Evolutionary conservation across 2,888 invertebrate genomes (phyloP), one percentile per base, ranked within the genome.

Genomic region (Odontothrips loti): DNA sequence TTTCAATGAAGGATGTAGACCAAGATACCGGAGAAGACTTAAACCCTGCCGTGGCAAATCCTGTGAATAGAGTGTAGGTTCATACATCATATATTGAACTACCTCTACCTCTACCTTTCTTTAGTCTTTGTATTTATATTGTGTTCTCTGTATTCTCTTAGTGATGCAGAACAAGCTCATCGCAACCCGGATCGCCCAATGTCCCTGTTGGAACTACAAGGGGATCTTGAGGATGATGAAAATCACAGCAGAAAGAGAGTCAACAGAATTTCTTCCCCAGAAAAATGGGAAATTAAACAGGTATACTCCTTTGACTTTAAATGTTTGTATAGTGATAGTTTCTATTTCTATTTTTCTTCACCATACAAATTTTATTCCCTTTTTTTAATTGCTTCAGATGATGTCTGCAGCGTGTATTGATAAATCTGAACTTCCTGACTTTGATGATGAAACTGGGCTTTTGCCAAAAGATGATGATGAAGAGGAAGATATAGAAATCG

Each of bases 1-100:
- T 99, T 3, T 96, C 96, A 0, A 97, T 99, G 94, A 98, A 98
- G 89, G 98, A 99, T 88, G 99, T 98, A 0, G 96, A 99, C 86
- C 99, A 99, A 88, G 92, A 93, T 29, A 94, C 94, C 0, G 99
- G 99, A 0, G 93, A 93, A 86, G 99, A 99, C 89, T 89, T 99
- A 80, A 98, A 99, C 88, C 98, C 98, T 0, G 88, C 92, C 0
- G 93, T 93, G 9, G 91, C 93, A 85, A 90, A 91, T 12, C 90
- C 92, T 83, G 86, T 90, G 78, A 91, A 91, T 88, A 90, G 91
- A 84, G 85, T 75, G 68, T 75, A 75, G 27, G 68, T 75, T 27
- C 15, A 15, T 20, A 58, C 17, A 11, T 58, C 1, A 8, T 58
- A 6, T 58, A 58, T 58, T 10, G 34, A 43, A 6, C 58, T 8